Evolutionary conservation across 2,888 invertebrate genomes (phyloP).

Genomic region (Hylaea fasciaria): DNA sequence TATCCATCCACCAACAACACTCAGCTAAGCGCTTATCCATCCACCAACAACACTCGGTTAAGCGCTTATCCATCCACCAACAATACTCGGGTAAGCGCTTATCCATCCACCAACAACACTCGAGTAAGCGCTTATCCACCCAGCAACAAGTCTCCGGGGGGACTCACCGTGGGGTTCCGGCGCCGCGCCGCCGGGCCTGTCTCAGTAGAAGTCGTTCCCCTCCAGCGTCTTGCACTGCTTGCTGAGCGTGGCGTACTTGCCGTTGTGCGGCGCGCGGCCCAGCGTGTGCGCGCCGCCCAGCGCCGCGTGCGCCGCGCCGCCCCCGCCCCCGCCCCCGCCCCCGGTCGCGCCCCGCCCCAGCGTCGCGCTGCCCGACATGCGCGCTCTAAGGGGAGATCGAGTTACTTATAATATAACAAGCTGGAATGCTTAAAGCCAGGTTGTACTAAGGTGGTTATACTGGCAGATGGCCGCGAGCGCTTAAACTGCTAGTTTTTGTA

Average conservation of each 20-base stretch:
- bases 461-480: too few relatives aligned
- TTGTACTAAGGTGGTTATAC: too few relatives aligned
- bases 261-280: slow-evolving; percentile 90
- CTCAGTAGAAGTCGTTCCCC: slow-evolving; percentile 98
- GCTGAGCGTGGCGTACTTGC: slow-evolving; percentile 97
- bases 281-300: slow-evolving; percentile 87
- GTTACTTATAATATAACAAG: background rate
- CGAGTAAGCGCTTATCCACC: too few relatives aligned
- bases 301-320: slow-evolving; percentile 70
- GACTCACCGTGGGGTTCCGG: slow-evolving; percentile 31
- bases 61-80: too few relatives aligned
- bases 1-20: too few relatives aligned
- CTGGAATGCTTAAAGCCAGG: too few relatives aligned
- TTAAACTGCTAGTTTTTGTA: too few relatives aligned
- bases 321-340: slow-evolving; percentile 45
- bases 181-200: slow-evolving; percentile 86
- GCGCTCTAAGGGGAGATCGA: slow-evolving; percentile 60
- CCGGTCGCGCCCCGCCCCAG: slow-evolving; percentile 75
- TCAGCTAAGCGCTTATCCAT: too few relatives aligned
- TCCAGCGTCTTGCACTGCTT: slow-evolving; percentile 98
- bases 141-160: too few relatives aligned
- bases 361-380: slow-evolving; percentile 74
- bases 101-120: too few relatives aligned
- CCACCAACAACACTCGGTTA: too few relatives aligned
- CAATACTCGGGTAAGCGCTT: too few relatives aligned